A percentile compares a stretch with the other conserved stretches of the same genome.
Conservation (phyloP, 2,113 vertebrate species). For the Pterocles gutturalis region DNA sequence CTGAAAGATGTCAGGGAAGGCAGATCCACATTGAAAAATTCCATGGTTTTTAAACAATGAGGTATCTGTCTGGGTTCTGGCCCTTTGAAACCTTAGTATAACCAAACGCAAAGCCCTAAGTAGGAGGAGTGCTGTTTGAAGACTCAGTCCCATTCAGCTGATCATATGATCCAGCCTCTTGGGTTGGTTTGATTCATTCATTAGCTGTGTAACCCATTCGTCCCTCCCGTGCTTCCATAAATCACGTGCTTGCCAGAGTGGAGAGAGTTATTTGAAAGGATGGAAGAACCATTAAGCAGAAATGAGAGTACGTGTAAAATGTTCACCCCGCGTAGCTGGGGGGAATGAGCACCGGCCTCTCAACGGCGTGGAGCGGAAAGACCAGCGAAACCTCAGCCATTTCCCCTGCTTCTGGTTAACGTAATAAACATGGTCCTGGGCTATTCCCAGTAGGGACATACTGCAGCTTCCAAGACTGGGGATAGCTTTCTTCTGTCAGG, state of each 20-base stretch:
- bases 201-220: neutral
- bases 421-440: neutral
- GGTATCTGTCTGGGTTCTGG: neutral
- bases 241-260: neutral
- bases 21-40: neutral
- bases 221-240: constrained; percentile 14
- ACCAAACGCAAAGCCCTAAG: neutral
- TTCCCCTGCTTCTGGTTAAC: constrained; percentile 18
- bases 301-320: neutral
- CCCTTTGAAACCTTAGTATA: neutral
- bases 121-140: neutral
- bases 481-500: neutral
- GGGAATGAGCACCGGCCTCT: neutral
- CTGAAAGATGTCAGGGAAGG: neutral
- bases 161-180: neutral
- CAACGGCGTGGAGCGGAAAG: neutral
- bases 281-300: constrained; percentile 10
- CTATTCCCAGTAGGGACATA: constrained; percentile 19
- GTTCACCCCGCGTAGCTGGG: neutral
- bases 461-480: constrained; percentile 11
- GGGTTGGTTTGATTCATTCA: neutral
- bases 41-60: neutral
- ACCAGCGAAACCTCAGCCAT: neutral
- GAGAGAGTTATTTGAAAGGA: neutral
- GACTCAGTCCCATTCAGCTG: neutral